phyloP scores from a whole-genome alignment of 2,888 invertebrate genomes.

The Thumatha senex region DNA sequence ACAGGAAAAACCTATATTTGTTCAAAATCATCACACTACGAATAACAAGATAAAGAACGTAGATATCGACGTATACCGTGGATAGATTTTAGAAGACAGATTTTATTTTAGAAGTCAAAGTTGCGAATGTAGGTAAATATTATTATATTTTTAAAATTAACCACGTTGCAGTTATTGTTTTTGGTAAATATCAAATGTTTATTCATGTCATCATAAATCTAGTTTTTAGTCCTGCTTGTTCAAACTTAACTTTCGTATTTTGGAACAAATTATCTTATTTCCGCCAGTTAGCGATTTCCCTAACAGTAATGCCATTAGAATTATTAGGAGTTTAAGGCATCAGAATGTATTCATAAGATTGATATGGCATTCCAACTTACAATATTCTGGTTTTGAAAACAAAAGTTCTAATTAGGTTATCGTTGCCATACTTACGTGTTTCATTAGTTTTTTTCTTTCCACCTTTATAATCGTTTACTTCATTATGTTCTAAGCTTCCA shows the following conservation, averaged over 20 bases:
- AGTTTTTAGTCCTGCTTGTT: no score
- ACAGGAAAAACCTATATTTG: constrained; percentile 58
- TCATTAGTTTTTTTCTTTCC: neutral
- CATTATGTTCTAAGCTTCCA: constrained; percentile 17
- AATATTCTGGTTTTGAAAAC: neutral
- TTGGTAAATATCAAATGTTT: no score
- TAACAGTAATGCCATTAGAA: neutral
- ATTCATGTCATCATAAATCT: no score
- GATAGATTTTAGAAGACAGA: constrained; percentile 18
- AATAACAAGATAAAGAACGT: constrained; percentile 17
- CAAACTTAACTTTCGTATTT: no score
- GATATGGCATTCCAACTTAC: neutral
- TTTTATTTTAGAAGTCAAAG: neutral
- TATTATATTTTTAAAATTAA: no score
- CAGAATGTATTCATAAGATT: no score
- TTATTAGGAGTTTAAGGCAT: no score
- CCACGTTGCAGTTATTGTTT: no score
- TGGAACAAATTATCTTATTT: no score
- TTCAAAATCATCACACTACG: constrained; percentile 22
- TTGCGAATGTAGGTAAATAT: no score
- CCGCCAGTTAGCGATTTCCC: no score
- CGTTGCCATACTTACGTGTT: neutral
- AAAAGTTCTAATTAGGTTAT: neutral
- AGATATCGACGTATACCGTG: constrained; percentile 15
- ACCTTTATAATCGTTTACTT: constrained; percentile 12